These are phyloP conservation scores for Circaetus gallicus DNA, from an alignment of 2,113 vertebrate genomes.

Conservation along the genomic window DNA sequence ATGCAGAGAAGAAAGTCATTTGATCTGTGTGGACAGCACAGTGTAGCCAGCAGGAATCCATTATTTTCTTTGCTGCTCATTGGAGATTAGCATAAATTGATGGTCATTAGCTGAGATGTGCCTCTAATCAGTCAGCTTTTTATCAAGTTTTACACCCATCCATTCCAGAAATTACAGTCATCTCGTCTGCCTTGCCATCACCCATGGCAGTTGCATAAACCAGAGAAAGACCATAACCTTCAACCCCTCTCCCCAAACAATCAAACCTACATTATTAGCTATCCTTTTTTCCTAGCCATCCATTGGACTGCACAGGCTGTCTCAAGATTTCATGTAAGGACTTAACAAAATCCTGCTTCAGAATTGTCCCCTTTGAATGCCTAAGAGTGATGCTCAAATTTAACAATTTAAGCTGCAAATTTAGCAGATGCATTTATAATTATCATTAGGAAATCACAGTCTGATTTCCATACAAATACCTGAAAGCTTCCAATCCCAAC, in stretches of 20 bases:
- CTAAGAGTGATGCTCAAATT: background rate
- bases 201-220: background rate
- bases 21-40: background rate
- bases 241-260: background rate
- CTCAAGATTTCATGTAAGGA: background rate
- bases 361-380: background rate
- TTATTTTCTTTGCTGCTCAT: background rate
- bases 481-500: background rate
- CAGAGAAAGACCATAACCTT: background rate
- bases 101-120: slow-evolving; percentile 12
- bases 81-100: slow-evolving; percentile 30
- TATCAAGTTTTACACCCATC: background rate
- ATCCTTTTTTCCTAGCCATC: background rate
- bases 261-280: background rate
- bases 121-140: background rate
- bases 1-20: background rate
- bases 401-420: background rate
- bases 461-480: background rate
- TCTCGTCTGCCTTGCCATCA: background rate
- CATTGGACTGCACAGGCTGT: background rate
- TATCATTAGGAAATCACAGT: background rate
- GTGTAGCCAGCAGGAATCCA: background rate
- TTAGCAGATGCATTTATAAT: background rate
- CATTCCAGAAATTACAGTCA: background rate
- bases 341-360: background rate